Base-by-base conservation (phyloP, 2,797 vertebrate species). In the Danio jaintianensis region DNA sequence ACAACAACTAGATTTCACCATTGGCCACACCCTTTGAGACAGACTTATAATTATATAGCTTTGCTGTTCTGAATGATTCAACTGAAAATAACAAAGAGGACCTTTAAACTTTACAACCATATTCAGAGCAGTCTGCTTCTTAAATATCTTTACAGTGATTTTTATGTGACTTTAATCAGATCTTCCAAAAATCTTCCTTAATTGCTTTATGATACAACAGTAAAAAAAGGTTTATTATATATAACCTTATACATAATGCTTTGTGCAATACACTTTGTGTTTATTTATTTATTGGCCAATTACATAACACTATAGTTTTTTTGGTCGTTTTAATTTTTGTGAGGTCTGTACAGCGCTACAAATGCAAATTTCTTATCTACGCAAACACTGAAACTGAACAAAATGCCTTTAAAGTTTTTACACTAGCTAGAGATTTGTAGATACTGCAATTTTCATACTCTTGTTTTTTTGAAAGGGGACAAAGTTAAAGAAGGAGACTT, bases 111-210 rank as follows among this genome's bases (percentile, higher is more conserved):
- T 70, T 53, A 40, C n/a, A 53, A 20, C 16, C 6, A 38, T 13
- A 11, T 70, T 18, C 9, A 20, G 7, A 53, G 0, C 10, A 53
- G 53, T 4, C 16, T 13, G 48, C 4, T 53, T 53, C 36, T 69
- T 11, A 53, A 40, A 42, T 53, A 53, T 70, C 50, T 53, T 53
- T 53, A 53, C 7, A 7, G 48, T 40, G 7, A 70, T 70, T 36
- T 70, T 70, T 53, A 70, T 53, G 11, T 53, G 48, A 11, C 48
- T 70, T 70, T 40, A 40, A 70, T 53, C 67, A 53, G 67, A 70
- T 70, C 10, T 53, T 38, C 16, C 10, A 29, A 40, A 18, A 18
- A 53, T 53, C 36, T 48, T 18, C 48, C 38, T 16, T 40, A 6
- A 38, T n/a, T 52, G 5, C 16, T 11, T 68, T 52, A 52, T 69